Percentiles rank a stretch among this genome's conserved stretches.
These are phyloP conservation scores for Sarcophilus harrisii DNA, from an alignment of 2,797 vertebrate genomes.

Conservation along the genomic window DNA sequence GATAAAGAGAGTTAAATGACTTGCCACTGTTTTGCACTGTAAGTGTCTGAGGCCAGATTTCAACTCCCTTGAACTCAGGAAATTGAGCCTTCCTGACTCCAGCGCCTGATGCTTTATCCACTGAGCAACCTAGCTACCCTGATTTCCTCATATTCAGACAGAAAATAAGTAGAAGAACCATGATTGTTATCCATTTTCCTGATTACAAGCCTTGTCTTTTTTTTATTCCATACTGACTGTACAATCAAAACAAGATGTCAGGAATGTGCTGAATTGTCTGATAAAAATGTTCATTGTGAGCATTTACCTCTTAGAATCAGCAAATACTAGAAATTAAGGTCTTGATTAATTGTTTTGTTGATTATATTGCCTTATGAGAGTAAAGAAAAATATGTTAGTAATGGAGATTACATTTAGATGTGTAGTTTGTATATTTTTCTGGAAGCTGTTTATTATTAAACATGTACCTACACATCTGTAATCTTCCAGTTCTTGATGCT, in stretches of 20 bases:
- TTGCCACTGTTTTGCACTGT: background rate
- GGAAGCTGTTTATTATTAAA: background rate
- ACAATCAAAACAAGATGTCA: background rate
- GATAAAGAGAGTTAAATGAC: background rate
- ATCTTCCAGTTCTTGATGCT: background rate
- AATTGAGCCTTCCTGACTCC: background rate
- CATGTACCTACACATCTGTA: background rate
- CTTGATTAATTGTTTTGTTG: background rate
- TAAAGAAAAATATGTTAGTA: background rate
- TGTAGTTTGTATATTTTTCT: background rate
- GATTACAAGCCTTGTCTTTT: background rate
- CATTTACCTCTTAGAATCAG: background rate
- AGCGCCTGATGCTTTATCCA: background rate
- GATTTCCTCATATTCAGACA: background rate
- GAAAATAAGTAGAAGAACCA: background rate
- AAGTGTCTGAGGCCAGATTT: background rate
- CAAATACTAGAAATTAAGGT: background rate
- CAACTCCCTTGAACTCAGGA: background rate
- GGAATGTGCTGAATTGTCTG: background rate
- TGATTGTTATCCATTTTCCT: background rate
- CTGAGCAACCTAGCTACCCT: background rate
- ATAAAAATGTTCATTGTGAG: background rate
- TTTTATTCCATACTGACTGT: background rate
- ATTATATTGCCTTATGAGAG: background rate
- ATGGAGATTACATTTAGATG: background rate